phyloP scores from a whole-genome alignment of 2,888 invertebrate genomes.

The Drosophila maculinotata region DNA sequence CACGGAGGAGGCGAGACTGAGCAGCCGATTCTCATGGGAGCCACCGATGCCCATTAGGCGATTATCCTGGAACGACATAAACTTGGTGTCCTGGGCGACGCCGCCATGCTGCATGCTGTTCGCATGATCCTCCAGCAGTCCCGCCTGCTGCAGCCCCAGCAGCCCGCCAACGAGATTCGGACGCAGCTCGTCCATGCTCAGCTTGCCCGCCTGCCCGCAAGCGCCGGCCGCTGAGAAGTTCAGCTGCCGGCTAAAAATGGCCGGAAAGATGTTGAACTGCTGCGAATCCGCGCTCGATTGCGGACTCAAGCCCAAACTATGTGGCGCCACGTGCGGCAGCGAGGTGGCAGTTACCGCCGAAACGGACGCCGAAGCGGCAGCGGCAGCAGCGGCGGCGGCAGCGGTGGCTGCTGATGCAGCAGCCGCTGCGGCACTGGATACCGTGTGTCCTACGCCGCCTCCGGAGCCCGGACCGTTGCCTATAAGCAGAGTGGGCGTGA shows the following conservation, averaged over 20 bases:
- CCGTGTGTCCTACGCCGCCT: constrained; percentile 50
- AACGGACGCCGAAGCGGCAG: constrained; percentile 59
- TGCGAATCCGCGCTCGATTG: constrained; percentile 86
- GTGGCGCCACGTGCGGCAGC: constrained; percentile 76
- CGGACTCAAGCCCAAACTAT: constrained; percentile 84
- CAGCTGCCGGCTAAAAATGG: constrained; percentile 94
- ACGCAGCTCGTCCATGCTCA: constrained; percentile 93
- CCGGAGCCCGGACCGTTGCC: constrained; percentile 83
- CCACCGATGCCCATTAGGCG: constrained; percentile 85
- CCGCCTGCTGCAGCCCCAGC: constrained; percentile 90
- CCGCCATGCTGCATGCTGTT: constrained; percentile 85
- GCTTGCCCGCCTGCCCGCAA: constrained; percentile 90
- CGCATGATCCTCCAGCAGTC: constrained; percentile 92
- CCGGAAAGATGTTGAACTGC: constrained; percentile 94
- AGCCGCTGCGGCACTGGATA: constrained; percentile 66
- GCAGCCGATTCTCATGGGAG: constrained; percentile 84
- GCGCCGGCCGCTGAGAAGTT: constrained; percentile 90
- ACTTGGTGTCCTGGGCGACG: constrained; percentile 85
- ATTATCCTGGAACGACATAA: constrained; percentile 86
- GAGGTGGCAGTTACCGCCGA: constrained; percentile 50
- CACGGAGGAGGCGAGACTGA: constrained; percentile 85
- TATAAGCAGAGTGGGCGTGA: constrained; percentile 74
- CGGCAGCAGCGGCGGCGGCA: constrained; percentile 45
- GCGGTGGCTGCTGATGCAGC: constrained; percentile 54
- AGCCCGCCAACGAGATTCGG: constrained; percentile 93